A percentile compares a stretch with the other conserved stretches of the same genome.
phyloP scores from a whole-genome alignment of 2,113 vertebrate genomes.

The Gobiocypris rarus region DNA sequence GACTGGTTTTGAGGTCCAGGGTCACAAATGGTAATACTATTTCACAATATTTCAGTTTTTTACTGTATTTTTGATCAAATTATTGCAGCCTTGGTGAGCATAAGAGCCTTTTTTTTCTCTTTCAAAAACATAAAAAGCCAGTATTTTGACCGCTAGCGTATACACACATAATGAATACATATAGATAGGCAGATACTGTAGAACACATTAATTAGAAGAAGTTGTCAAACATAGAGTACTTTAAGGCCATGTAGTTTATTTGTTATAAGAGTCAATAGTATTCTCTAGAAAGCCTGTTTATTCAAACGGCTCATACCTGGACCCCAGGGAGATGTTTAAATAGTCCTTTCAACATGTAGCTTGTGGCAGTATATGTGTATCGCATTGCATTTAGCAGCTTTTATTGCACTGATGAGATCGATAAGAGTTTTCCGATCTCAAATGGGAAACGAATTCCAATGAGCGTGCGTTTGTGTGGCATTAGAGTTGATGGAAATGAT shows the following conservation, averaged over 20 bases:
- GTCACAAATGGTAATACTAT: too few species aligned
- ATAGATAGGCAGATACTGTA: not conserved
- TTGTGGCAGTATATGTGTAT: conserved; percentile 30
- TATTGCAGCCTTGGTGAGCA: not conserved
- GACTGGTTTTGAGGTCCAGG: too few species aligned
- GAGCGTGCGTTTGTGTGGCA: conserved; percentile 39
- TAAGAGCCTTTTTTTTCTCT: not conserved
- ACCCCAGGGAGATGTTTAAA: conserved; percentile 22
- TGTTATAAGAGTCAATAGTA: not conserved
- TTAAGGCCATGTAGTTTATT: not conserved
- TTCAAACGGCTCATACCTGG: not conserved
- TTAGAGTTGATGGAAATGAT: conserved; percentile 45
- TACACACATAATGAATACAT: not conserved
- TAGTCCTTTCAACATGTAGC: conserved; percentile 16
- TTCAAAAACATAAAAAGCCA: not conserved
- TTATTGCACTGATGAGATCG: conserved; percentile 52
- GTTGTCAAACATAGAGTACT: not conserved
- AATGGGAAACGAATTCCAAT: conserved; percentile 56
- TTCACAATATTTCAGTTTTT: not conserved
- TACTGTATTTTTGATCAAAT: not conserved
- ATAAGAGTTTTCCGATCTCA: conserved; percentile 44
- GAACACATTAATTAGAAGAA: not conserved
- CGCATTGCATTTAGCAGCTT: conserved; percentile 19
- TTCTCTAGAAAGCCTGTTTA: conserved; percentile 18
- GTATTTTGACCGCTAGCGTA: not conserved